Evolutionary conservation across 30 jellyfish, hydroid and myxozoan species (phyloP).

Genomic region (Aurelia sp.): DNA sequence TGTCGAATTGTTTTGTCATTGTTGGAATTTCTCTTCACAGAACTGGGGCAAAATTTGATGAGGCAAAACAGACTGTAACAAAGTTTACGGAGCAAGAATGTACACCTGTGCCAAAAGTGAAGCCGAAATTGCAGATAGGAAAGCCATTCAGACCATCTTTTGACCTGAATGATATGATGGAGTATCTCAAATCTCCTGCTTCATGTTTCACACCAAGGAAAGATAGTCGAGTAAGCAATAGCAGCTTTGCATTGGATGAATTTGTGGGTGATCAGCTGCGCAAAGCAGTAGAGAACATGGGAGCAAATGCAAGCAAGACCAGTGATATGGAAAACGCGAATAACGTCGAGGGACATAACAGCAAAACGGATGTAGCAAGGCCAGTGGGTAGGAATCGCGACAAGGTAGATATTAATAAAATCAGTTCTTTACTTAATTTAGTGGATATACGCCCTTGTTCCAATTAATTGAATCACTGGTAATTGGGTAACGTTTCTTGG

Average conservation of each 20-base stretch:
- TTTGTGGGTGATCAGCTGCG: slow-evolving; percentile 86
- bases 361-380: neutral
- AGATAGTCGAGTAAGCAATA: slow-evolving; percentile 78
- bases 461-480: too few relatives aligned
- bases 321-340: neutral
- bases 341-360: neutral
- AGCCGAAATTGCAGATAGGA: slow-evolving; percentile 55
- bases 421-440: too few relatives aligned
- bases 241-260: slow-evolving; percentile 91
- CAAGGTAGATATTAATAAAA: too few relatives aligned
- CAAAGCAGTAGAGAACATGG: slow-evolving; percentile 57
- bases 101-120: slow-evolving; percentile 35
- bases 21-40: too few relatives aligned
- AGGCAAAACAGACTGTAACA: too few relatives aligned
- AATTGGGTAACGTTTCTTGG: too few relatives aligned
- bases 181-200: slow-evolving; percentile 86
- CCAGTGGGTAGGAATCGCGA: too few relatives aligned
- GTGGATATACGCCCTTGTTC: too few relatives aligned
- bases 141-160: slow-evolving; percentile 82
- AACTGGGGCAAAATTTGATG: too few relatives aligned
- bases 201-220: slow-evolving; percentile 55
- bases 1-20: too few relatives aligned
- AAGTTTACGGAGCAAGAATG: neutral
- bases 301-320: slow-evolving; percentile 8
- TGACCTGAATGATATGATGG: slow-evolving; percentile 83